Evolutionary conservation across 2,113 vertebrate species (phyloP).

Genomic region (Noturus placidus): DNA sequence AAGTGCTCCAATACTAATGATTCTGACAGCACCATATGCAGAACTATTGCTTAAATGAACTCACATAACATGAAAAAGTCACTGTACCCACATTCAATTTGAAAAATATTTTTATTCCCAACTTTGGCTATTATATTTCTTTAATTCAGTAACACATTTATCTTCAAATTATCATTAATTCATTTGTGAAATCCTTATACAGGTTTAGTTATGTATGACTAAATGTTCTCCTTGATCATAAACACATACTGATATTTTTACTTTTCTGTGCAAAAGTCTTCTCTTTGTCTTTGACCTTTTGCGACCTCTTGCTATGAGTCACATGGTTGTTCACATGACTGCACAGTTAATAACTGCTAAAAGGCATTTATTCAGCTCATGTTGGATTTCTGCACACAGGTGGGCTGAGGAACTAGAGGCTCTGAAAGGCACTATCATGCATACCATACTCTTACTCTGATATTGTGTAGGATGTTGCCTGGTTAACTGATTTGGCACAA

Average conservation of each 20-base stretch:
- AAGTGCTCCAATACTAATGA: background rate
- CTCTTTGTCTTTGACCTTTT: conserved; percentile 13
- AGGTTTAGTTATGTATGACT: background rate
- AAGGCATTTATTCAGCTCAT: conserved; percentile 23
- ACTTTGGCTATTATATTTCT: background rate
- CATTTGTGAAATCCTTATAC: background rate
- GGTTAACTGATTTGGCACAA: background rate
- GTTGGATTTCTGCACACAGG: background rate
- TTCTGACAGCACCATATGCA: background rate
- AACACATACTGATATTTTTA: background rate
- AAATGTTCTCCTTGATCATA: background rate
- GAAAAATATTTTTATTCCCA: background rate
- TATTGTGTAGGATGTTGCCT: conserved; percentile 23
- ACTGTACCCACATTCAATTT: background rate
- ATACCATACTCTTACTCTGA: background rate
- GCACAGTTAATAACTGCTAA: conserved; percentile 22
- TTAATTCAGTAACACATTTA: background rate
- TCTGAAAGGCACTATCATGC: background rate
- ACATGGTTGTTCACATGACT: conserved; percentile 41
- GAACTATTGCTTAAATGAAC: background rate
- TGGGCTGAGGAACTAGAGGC: conserved; percentile 2
- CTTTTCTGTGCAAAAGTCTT: background rate
- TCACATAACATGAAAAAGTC: background rate
- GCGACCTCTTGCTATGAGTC: conserved; percentile 22
- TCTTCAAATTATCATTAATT: background rate